These are phyloP conservation scores for Thelaira solivaga DNA, from an alignment of 2,888 invertebrate genomes.

Conservation along the genomic window DNA sequence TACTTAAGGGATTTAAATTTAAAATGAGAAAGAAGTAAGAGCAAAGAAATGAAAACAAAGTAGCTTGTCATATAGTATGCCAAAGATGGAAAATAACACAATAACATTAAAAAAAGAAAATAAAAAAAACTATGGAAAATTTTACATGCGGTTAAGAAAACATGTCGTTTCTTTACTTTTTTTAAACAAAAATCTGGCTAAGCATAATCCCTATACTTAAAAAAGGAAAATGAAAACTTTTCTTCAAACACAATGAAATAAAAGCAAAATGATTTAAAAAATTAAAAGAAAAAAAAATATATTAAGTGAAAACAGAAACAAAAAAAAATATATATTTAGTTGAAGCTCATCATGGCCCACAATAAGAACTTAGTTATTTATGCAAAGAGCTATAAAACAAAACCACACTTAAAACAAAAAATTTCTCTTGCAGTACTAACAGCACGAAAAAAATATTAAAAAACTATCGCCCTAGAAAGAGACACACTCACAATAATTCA, in stretches of 20 bases:
- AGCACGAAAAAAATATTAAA: background rate
- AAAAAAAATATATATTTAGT: conserved; percentile 26
- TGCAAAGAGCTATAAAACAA: conserved; percentile 61
- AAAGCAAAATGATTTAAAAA: background rate
- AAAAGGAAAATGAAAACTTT: conserved; percentile 17
- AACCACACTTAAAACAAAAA: conserved; percentile 30
- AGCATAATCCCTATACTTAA: conserved; percentile 58
- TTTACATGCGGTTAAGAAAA: conserved; percentile 57
- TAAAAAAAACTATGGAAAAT: conserved; percentile 50
- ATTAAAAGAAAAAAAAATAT: background rate
- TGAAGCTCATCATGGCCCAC: conserved; percentile 3
- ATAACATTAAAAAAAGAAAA: conserved; percentile 16
- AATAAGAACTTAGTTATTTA: conserved; percentile 55
- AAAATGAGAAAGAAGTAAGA: conserved; percentile 21
- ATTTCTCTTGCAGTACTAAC: background rate
- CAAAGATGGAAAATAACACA: conserved; percentile 12
- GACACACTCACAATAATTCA: background rate
- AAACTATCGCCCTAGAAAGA: background rate
- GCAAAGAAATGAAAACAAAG: background rate
- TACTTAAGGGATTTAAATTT: conserved; percentile 55
- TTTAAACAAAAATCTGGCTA: conserved; percentile 26
- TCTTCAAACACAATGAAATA: background rate
- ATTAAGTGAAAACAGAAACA: conserved; percentile 15
- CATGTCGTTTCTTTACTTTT: too few species aligned
- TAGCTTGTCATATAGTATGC: conserved; percentile 38